These are phyloP conservation scores for Phocoena sinus DNA, from an alignment of 2,113 vertebrate genomes.

Conservation along the genomic window DNA sequence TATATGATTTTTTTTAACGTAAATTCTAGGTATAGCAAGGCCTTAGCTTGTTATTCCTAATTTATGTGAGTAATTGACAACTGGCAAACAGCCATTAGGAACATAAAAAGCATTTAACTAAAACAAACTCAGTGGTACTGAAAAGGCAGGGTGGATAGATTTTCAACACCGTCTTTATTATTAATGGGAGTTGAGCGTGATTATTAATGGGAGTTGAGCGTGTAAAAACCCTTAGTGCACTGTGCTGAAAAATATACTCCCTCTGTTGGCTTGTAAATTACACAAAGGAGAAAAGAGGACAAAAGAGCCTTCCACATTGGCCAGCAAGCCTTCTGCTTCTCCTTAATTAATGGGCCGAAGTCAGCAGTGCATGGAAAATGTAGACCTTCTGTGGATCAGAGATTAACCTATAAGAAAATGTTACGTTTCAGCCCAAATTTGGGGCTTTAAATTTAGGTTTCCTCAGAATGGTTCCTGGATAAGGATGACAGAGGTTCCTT, in stretches of 20 bases:
- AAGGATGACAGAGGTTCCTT: background rate
- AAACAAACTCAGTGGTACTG: conserved; percentile 6
- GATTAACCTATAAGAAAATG: conserved; percentile 46
- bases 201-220: conserved; percentile 36
- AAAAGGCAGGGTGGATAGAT: background rate
- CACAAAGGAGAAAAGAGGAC: background rate
- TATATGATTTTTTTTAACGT: background rate
- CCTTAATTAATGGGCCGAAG: conserved; percentile 12
- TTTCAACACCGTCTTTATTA: conserved; percentile 9
- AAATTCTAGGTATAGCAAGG: background rate
- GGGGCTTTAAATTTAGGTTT: background rate
- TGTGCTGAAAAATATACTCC: conserved; percentile 24
- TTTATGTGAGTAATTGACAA: conserved; percentile 70
- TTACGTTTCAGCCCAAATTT: conserved; percentile 5
- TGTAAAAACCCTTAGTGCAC: background rate
- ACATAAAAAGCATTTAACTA: background rate
- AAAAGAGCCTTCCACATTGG: background rate
- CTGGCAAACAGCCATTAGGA: conserved; percentile 69
- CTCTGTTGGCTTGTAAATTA: conserved; percentile 52
- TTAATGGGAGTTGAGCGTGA: conserved; percentile 22
- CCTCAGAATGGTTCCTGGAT: background rate
- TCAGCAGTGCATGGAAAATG: conserved; percentile 39
- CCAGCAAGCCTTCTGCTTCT: conserved; percentile 41
- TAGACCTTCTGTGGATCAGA: conserved; percentile 20
- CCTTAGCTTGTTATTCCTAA: background rate